Percentiles rank a stretch among this genome's conserved stretches.
These are phyloP conservation scores for Pseudomyrmex cubaensis DNA, from an alignment of 1,140 invertebrate genomes.

Conservation along the genomic window DNA sequence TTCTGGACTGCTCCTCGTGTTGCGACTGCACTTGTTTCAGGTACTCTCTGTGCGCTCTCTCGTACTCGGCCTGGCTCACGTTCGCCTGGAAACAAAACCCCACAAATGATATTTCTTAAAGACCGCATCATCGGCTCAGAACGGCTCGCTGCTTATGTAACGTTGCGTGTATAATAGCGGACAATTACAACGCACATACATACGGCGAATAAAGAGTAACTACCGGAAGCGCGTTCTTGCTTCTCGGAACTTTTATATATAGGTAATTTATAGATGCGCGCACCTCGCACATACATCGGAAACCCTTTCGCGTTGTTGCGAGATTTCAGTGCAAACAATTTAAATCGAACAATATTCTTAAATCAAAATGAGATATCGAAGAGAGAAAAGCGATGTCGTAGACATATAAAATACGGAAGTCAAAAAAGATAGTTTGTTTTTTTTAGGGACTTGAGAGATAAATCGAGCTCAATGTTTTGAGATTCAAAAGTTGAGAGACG, in stretches of 20 bases:
- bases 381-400: too few species aligned
- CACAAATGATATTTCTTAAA: slow-evolving; percentile 54
- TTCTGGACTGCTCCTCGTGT: slow-evolving; percentile 71
- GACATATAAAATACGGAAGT: too few species aligned
- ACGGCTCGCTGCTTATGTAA: slow-evolving; percentile 26
- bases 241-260: slow-evolving; percentile 33
- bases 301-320: too few species aligned
- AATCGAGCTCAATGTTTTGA: too few species aligned
- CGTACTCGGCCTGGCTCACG: slow-evolving; percentile 84
- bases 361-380: too few species aligned
- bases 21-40: slow-evolving; percentile 80
- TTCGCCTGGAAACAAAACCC: slow-evolving; percentile 81
- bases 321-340: too few species aligned
- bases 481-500: not conserved
- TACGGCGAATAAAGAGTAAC: slow-evolving; percentile 31
- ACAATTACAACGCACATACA: slow-evolving; percentile 45
- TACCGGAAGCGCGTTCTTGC: slow-evolving; percentile 35
- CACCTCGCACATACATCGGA: too few species aligned
- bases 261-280: slow-evolving; percentile 1
- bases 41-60: slow-evolving; percentile 84
- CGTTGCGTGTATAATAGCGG: slow-evolving; percentile 48
- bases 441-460: too few species aligned
- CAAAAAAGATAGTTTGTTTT: too few species aligned
- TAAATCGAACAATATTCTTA: too few species aligned
- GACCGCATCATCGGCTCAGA: slow-evolving; percentile 35